Percentiles rank a stretch among this genome's conserved stretches.
Conservation (phyloP, 2,888 invertebrate species). For the Carpatolechia fugitivella region DNA sequence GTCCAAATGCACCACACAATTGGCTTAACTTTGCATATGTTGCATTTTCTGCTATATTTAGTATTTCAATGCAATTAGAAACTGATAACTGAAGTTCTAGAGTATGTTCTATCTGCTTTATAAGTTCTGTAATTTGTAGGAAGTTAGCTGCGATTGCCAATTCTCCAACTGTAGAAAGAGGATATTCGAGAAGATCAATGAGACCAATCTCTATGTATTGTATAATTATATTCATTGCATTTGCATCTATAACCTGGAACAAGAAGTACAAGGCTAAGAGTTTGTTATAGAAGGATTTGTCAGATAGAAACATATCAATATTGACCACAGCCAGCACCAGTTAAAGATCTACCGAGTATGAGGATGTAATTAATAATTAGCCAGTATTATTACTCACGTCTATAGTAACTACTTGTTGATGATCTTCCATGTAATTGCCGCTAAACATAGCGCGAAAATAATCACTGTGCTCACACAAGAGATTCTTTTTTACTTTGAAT, state of each 20-base stretch:
- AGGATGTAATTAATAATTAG: too few relatives aligned
- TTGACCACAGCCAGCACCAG: too few relatives aligned
- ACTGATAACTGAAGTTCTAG: conserved; percentile 46
- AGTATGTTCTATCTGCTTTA: conserved; percentile 58
- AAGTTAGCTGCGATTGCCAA: conserved; percentile 59
- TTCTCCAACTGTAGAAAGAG: conserved; percentile 43
- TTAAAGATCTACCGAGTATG: too few relatives aligned
- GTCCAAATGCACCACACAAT: conserved; percentile 45
- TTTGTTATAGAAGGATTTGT: too few relatives aligned
- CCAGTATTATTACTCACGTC: conserved; percentile 45
- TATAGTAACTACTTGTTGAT: conserved; percentile 52
- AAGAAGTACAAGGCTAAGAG: background rate
- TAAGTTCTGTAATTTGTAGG: conserved; percentile 61
- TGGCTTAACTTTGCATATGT: conserved; percentile 47
- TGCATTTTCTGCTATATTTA: conserved; percentile 54
- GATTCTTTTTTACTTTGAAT: conserved; percentile 51
- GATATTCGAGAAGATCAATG: conserved; percentile 53
- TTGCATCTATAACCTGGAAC: conserved; percentile 59
- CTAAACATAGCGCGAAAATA: conserved; percentile 74
- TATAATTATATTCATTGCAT: conserved; percentile 55
- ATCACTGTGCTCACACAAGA: conserved; percentile 61
- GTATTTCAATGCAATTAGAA: conserved; percentile 55
- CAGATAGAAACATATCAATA: too few relatives aligned
- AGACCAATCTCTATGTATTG: conserved; percentile 58
- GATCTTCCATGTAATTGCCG: conserved; percentile 61